Base-by-base conservation (phyloP, 2,113 vertebrate species). In the Sisor rabdophorus region DNA sequence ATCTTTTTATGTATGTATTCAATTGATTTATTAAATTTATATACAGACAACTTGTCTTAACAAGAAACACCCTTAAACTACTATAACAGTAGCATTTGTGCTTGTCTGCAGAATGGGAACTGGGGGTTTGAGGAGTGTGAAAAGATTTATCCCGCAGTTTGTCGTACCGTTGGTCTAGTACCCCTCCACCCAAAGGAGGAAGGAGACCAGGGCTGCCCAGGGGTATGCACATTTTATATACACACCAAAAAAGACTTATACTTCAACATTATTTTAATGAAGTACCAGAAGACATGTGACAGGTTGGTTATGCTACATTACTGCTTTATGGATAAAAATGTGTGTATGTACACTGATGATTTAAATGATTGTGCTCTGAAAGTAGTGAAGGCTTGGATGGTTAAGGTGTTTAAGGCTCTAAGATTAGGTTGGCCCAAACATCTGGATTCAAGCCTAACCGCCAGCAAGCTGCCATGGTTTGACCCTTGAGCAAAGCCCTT, bases 121-220 rank as follows among this genome's bases (percentile, higher is more conserved):
- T 98, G 96, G 96, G 86, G 90, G 83, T 86, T 96, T 77, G 92
- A 82, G 56, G 85, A 87, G 0, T 99, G 97, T 83, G 89, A 91
- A 58, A 89, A 94, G 60, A 89, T 32, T 55, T 85, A 88, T 79
- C 88, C 89, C 26, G 94, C 93, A 22, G 73, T 94, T 76, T 99
- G 96, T 85, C 86, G 91, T 85, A 94, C 81, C 86, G 16, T 77
- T 50, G 94, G 94, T 44, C 87, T 82, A 61, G 81, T 81, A 61
- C 79, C 80, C 1, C 72, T 58, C 32, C 73, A 47, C 19, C 52
- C 80, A 24, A 10, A 28, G 0, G 84, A 55, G 55, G 59, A 81
- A 40, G 80, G 78, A 87, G 89, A 92, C 1, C 84, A 93, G 4
- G 89, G 86, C 59, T 99, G 96, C 87, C 88, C 89, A 73, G 89